A percentile compares a stretch with the other conserved stretches of the same genome.
Evolutionary conservation across 2,113 vertebrate species (phyloP).

Genomic region (Arvicanthis niloticus): DNA sequence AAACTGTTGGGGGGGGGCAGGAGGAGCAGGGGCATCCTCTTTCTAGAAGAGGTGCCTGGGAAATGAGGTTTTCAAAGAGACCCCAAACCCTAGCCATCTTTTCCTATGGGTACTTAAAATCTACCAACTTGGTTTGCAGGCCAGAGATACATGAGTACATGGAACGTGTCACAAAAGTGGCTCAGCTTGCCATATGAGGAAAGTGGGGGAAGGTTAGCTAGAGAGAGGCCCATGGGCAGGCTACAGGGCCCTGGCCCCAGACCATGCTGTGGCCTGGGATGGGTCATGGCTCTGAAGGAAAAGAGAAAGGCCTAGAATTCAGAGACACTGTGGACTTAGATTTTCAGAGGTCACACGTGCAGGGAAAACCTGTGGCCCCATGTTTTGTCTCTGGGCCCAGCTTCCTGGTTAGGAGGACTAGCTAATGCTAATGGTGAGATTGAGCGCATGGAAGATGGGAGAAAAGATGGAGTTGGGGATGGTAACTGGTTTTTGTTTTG

Average conservation of each 20-base stretch:
- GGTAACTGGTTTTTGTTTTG: not conserved
- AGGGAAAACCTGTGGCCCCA: not conserved
- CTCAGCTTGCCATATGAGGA: not conserved
- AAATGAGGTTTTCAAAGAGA: conserved; percentile 18
- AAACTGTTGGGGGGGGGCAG: not conserved
- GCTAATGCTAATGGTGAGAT: not conserved
- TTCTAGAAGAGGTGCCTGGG: not conserved
- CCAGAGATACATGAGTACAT: not conserved
- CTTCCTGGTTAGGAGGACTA: not conserved
- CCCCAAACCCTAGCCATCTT: not conserved
- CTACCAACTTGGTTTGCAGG: not conserved
- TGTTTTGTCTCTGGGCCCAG: not conserved
- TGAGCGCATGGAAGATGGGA: not conserved
- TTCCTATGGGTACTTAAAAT: not conserved
- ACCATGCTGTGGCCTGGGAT: not conserved
- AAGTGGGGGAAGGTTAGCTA: not conserved
- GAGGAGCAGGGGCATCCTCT: not conserved
- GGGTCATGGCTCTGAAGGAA: not conserved
- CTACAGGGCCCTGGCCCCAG: not conserved
- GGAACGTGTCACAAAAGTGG: conserved; percentile 35
- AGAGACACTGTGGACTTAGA: not conserved
- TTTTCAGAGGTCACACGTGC: not conserved
- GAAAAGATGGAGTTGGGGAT: not conserved
- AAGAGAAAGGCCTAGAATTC: not conserved
- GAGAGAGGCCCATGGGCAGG: not conserved